Evolutionary conservation across 1,140 invertebrate species (phyloP).

Genomic region (Trialeurodes vaporariorum): DNA sequence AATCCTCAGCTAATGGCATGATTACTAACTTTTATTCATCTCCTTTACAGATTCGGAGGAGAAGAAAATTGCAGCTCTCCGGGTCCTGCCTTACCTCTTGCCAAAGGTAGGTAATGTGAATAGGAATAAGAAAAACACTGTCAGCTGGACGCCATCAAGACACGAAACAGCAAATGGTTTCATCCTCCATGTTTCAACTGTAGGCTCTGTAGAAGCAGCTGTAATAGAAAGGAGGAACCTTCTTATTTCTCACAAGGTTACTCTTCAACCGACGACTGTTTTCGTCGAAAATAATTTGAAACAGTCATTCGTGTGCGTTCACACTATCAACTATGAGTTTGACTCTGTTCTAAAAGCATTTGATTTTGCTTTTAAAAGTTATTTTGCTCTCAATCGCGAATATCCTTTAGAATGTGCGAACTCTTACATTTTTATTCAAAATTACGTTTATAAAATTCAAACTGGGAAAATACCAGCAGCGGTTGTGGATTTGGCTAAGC

Average conservation of each 20-base stretch:
- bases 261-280: not conserved
- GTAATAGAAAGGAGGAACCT: not conserved
- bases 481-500: not conserved
- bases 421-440: not conserved
- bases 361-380: not conserved
- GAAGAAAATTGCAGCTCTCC: not conserved
- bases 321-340: not conserved
- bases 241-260: not conserved
- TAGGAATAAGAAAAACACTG: not conserved
- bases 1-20: no score
- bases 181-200: not conserved
- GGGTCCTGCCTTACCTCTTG: not conserved
- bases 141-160: not conserved
- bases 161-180: not conserved
- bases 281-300: not conserved
- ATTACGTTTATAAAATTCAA: not conserved
- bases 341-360: not conserved
- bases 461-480: not conserved
- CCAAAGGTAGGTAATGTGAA: not conserved
- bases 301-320: not conserved
- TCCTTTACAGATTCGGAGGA: not conserved
- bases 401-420: not conserved
- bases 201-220: not conserved
- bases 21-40: not conserved
- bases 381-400: not conserved